Percentiles rank a stretch among this genome's conserved stretches.
These are phyloP conservation scores for Ctenodactylus gundi DNA, from an alignment of 2,113 vertebrate species.

Conservation along the genomic window DNA sequence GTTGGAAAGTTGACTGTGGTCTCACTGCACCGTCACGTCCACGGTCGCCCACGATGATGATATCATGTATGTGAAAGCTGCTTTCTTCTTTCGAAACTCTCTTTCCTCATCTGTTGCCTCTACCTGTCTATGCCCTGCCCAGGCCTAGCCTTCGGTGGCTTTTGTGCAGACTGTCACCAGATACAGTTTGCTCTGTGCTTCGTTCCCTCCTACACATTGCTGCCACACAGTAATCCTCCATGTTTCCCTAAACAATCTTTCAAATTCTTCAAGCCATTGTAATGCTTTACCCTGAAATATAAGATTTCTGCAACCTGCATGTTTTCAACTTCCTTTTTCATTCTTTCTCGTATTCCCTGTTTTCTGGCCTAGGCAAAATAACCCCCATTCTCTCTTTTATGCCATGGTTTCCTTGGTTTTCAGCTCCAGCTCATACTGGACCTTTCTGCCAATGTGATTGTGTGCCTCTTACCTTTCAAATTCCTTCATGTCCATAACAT, in stretches of 20 bases:
- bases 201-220: not conserved
- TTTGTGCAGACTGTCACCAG: not conserved
- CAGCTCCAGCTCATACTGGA: not conserved
- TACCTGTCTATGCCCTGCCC: not conserved
- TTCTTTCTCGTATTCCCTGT: not conserved
- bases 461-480: not conserved
- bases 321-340: not conserved
- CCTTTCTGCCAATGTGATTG: not conserved
- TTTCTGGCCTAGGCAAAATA: not conserved
- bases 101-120: not conserved
- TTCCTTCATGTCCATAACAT: not conserved
- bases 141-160: not conserved
- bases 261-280: not conserved
- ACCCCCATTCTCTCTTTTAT: not conserved
- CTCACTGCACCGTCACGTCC: not conserved
- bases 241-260: not conserved
- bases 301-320: not conserved
- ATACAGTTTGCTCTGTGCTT: not conserved
- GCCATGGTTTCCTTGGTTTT: not conserved
- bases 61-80: not conserved
- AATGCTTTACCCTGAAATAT: not conserved
- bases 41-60: not conserved
- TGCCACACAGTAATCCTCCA: not conserved
- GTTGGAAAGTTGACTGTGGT: slow-evolving; percentile 45
- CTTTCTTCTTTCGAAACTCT: not conserved